These are phyloP conservation scores for Parotia lawesii DNA, from an alignment of 2,113 vertebrate genomes.

Conservation along the genomic window DNA sequence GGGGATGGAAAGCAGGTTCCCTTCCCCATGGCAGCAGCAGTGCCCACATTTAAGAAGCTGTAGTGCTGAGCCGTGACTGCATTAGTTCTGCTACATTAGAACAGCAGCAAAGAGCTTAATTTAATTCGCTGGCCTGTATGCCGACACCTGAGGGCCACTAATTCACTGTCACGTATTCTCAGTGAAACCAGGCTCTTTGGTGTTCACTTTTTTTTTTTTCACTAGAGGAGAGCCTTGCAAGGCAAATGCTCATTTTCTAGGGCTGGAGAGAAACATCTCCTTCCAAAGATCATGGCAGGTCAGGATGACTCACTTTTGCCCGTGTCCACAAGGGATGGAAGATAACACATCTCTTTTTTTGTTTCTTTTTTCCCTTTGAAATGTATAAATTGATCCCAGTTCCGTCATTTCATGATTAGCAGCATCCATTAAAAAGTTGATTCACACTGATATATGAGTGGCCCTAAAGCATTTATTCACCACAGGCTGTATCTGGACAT, in stretches of 20 bases:
- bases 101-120: constrained; percentile 61
- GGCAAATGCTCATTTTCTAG: background rate
- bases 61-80: constrained; percentile 57
- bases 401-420: background rate
- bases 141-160: constrained; percentile 60
- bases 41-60: constrained; percentile 37
- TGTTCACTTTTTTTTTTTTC: background rate
- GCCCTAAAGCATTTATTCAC: background rate
- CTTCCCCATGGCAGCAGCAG: constrained; percentile 9
- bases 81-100: constrained; percentile 67
- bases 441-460: background rate
- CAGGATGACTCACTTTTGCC: constrained; percentile 26
- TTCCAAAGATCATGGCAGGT: background rate
- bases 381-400: background rate
- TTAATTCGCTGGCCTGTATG: constrained; percentile 45
- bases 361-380: background rate
- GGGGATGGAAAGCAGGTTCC: constrained; percentile 10
- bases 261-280: background rate
- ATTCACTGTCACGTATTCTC: constrained; percentile 51
- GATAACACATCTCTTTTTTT: background rate
- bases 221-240: background rate
- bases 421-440: background rate
- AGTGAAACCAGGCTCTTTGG: background rate
- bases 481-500: background rate
- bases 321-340: background rate